These are phyloP conservation scores for Clarias platycephalus DNA, from an alignment of 2,797 vertebrate species.

Conservation along the genomic window DNA sequence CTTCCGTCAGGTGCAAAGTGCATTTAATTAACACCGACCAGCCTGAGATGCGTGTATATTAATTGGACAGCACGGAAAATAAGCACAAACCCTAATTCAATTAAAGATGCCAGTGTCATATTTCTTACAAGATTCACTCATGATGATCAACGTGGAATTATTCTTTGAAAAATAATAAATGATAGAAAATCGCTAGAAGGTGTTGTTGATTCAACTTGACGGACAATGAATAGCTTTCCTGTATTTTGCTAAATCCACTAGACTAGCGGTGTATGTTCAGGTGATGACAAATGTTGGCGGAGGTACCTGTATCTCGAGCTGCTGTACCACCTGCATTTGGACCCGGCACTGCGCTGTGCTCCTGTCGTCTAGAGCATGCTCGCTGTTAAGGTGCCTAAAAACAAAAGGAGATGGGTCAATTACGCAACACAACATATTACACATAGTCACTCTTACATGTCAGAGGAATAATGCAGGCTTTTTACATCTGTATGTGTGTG, in stretches of 20 bases:
- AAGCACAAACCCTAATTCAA: slow-evolving; percentile 77
- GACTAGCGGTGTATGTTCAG: slow-evolving; percentile 22
- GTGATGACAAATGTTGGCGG: not conserved
- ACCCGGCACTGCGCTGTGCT: slow-evolving; percentile 98
- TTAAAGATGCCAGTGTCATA: slow-evolving; percentile 73
- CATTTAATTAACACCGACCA: slow-evolving; percentile 81
- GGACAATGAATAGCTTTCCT: not conserved
- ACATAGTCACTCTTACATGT: not conserved
- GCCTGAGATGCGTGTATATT: slow-evolving; percentile 69
- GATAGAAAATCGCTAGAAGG: slow-evolving; percentile 49
- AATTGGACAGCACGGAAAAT: slow-evolving; percentile 65
- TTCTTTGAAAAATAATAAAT: slow-evolving; percentile 39
- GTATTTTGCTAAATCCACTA: not conserved
- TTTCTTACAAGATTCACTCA: slow-evolving; percentile 64
- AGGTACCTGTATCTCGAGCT: slow-evolving; percentile 95
- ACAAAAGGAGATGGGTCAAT: slow-evolving; percentile 8
- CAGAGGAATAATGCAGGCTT: not conserved
- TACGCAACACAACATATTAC: slow-evolving; percentile 9
- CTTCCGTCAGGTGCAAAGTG: slow-evolving; percentile 83
- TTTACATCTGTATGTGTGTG: too few relatives aligned
- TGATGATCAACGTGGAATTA: slow-evolving; percentile 57
- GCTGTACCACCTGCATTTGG: slow-evolving; percentile 99
- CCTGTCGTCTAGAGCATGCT: slow-evolving; percentile 95
- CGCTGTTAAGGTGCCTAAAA: slow-evolving; percentile 96
- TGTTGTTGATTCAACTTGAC: not conserved